Evolutionary conservation across 2,797 vertebrate genomes (phyloP).

Genomic region (Myotis vivesi): DNA sequence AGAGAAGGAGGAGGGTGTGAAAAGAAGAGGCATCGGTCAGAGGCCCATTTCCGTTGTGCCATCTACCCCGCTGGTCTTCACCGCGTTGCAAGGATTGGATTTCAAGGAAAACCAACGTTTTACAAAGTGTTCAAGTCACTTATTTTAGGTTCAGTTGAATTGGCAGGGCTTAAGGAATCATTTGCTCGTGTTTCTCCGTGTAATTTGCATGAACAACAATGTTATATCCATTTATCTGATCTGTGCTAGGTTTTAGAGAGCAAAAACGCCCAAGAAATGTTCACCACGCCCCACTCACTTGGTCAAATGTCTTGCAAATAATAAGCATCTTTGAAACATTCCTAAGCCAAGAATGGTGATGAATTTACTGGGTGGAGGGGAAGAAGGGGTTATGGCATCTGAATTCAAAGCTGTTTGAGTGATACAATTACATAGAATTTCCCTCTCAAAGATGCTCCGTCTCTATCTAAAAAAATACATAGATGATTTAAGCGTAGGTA

Average conservation of each 20-base stretch:
- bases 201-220: neutral
- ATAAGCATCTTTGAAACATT: slow-evolving; percentile 28
- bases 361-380: neutral
- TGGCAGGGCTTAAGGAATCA: neutral
- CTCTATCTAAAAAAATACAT: neutral
- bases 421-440: neutral
- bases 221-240: neutral
- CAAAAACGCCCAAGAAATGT: slow-evolving; percentile 18
- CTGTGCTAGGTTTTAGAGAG: neutral
- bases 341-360: neutral
- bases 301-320: neutral
- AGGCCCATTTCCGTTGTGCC: neutral
- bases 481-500: neutral
- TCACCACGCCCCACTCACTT: neutral
- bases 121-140: neutral
- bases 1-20: neutral
- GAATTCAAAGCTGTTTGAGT: neutral
- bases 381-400: neutral
- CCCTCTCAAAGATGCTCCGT: neutral
- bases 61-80: neutral
- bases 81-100: neutral
- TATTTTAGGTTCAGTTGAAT: neutral
- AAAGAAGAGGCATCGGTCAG: neutral
- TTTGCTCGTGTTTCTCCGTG: neutral
- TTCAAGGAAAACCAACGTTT: slow-evolving; percentile 5